Evolutionary conservation across 2,888 invertebrate genomes (phyloP).

Genomic region (Salticus scenicus): DNA sequence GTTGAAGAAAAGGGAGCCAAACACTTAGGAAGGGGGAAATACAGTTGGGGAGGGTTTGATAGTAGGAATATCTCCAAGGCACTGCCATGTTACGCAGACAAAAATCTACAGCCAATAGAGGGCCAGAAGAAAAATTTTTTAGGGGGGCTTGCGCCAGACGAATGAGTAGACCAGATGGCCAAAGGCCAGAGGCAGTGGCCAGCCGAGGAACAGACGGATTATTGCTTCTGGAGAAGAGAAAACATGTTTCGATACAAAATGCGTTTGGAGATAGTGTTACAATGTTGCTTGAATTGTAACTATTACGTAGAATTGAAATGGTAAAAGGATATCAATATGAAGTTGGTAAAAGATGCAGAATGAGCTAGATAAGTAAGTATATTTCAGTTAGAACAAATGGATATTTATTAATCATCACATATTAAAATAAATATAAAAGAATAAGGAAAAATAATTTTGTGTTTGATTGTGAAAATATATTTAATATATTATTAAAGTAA

Average conservation of each 20-base stretch:
- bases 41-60: not conserved
- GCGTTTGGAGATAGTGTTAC: not conserved
- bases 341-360: too few relatives aligned
- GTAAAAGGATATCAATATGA: too few relatives aligned
- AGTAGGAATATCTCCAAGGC: constrained; percentile 24
- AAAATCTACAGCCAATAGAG: constrained; percentile 49
- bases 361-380: too few relatives aligned
- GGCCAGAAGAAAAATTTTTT: constrained; percentile 35
- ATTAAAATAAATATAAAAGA: too few relatives aligned
- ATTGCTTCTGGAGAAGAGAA: not conserved
- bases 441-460: too few relatives aligned
- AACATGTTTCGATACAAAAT: not conserved
- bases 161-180: constrained; percentile 49
- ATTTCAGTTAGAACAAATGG: too few relatives aligned
- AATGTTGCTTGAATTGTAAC: too few relatives aligned
- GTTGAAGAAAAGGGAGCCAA: constrained; percentile 35
- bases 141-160: constrained; percentile 42
- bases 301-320: too few relatives aligned
- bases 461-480: too few relatives aligned
- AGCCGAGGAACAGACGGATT: constrained; percentile 7
- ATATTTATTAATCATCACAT: too few relatives aligned
- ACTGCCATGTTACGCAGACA: constrained; percentile 1
- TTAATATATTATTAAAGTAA: too few relatives aligned
- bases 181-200: constrained; percentile 52
- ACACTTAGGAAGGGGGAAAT: constrained; percentile 8